Conservation (phyloP, 2,797 vertebrate species). For the Spatula clypeata region DNA sequence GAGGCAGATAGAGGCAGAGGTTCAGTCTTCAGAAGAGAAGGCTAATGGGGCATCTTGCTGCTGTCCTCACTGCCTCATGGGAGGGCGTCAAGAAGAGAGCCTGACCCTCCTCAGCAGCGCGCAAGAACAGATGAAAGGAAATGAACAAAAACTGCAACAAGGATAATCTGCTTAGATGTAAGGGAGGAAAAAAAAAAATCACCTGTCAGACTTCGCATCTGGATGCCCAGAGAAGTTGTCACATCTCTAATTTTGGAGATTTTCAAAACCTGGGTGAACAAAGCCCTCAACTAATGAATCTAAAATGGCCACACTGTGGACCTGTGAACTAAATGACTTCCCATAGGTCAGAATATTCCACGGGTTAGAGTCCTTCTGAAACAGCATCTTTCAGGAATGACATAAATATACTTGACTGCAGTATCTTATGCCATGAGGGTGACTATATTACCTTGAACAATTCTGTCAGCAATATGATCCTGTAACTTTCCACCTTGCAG, state of each 20-base stretch:
- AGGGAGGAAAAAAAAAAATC: neutral
- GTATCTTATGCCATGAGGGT: accelerated
- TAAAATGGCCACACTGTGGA: neutral
- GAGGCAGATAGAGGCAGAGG: neutral
- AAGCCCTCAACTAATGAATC: neutral
- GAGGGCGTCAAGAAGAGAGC: neutral
- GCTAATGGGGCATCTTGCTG: neutral
- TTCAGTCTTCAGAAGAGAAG: neutral
- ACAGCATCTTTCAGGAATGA: neutral
- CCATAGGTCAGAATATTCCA: neutral
- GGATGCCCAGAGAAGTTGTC: neutral
- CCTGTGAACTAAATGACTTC: neutral
- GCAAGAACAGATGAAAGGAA: neutral
- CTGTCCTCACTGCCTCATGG: neutral
- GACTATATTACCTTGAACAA: neutral
- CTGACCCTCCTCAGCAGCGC: neutral
- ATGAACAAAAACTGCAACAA: neutral
- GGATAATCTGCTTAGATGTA: neutral
- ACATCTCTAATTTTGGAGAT: neutral
- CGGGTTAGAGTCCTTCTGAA: neutral
- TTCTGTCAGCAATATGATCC: neutral
- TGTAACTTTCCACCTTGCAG: neutral
- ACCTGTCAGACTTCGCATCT: neutral
- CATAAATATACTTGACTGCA: neutral
- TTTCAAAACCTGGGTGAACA: neutral